These are phyloP conservation scores for Misgurnus mizolepis DNA, from an alignment of 2,113 vertebrate genomes.

Conservation along the genomic window DNA sequence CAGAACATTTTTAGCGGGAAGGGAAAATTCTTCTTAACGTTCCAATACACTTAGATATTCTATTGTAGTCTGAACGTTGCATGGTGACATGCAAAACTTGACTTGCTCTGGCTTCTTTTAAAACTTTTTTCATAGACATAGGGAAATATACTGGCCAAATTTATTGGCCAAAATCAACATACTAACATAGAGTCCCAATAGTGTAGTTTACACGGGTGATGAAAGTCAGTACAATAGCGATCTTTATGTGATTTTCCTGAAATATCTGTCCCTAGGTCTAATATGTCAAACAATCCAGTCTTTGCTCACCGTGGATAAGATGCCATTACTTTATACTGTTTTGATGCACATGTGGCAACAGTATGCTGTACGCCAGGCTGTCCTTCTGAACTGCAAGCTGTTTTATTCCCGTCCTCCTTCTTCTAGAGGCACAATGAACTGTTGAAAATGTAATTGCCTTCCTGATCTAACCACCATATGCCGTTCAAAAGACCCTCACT, in stretches of 20 bases:
- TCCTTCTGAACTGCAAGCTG: slow-evolving; percentile 41
- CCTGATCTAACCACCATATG: slow-evolving; percentile 53
- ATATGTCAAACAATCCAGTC: background rate
- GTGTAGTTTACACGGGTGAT: too few relatives aligned
- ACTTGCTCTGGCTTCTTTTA: too few relatives aligned
- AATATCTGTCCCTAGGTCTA: background rate
- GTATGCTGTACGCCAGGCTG: background rate
- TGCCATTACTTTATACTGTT: background rate
- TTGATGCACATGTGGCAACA: slow-evolving; percentile 1
- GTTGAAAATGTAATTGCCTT: slow-evolving; percentile 51
- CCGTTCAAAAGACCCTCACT: slow-evolving; percentile 44
- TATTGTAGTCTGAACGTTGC: too few relatives aligned
- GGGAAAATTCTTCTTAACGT: too few relatives aligned
- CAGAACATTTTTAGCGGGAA: too few relatives aligned
- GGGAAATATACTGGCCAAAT: too few relatives aligned
- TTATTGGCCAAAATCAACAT: too few relatives aligned
- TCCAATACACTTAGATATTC: too few relatives aligned
- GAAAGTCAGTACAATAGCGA: too few relatives aligned
- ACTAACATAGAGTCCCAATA: too few relatives aligned
- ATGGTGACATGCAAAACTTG: too few relatives aligned
- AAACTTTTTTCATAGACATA: too few relatives aligned
- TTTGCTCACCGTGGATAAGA: background rate
- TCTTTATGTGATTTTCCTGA: background rate
- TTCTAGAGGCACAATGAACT: slow-evolving; percentile 43
- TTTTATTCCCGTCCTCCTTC: slow-evolving; percentile 40